phyloP scores from a whole-genome alignment of 1,140 invertebrate genomes.

The Drosophila sp. region DNA sequence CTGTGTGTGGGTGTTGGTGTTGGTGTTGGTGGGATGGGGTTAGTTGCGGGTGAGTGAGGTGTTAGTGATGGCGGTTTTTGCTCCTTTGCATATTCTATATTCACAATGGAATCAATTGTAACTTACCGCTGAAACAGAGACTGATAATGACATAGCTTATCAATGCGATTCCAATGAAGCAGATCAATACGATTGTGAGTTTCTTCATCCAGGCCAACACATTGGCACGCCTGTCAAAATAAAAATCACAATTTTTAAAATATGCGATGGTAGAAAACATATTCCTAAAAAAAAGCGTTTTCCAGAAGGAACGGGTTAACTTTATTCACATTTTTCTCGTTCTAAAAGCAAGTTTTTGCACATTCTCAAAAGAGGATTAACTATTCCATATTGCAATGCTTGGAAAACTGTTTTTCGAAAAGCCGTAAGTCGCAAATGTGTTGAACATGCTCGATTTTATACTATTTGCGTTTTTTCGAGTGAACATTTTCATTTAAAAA shows the following conservation, averaged over 20 bases:
- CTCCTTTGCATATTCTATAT: neutral
- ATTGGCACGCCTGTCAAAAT: constrained; percentile 68
- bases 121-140: constrained; percentile 81
- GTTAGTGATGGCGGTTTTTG: constrained; percentile 48
- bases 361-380: too few species aligned
- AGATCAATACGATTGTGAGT: constrained; percentile 76
- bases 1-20: constrained; percentile 12
- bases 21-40: constrained; percentile 33
- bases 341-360: too few species aligned
- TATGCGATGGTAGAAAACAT: too few species aligned
- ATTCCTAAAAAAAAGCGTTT: too few species aligned
- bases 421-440: too few species aligned
- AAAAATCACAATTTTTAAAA: too few species aligned
- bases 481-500: too few species aligned
- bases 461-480: too few species aligned
- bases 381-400: too few species aligned
- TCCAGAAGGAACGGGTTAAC: too few species aligned
- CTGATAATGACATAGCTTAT: constrained; percentile 80
- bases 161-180: constrained; percentile 77
- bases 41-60: constrained; percentile 62
- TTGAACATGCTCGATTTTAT: too few species aligned
- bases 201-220: constrained; percentile 82
- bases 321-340: neutral
- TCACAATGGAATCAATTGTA: neutral
- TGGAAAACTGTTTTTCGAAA: too few species aligned